Evolutionary conservation across 2,113 vertebrate species (phyloP).

Genomic region (Catagonus wagneri): DNA sequence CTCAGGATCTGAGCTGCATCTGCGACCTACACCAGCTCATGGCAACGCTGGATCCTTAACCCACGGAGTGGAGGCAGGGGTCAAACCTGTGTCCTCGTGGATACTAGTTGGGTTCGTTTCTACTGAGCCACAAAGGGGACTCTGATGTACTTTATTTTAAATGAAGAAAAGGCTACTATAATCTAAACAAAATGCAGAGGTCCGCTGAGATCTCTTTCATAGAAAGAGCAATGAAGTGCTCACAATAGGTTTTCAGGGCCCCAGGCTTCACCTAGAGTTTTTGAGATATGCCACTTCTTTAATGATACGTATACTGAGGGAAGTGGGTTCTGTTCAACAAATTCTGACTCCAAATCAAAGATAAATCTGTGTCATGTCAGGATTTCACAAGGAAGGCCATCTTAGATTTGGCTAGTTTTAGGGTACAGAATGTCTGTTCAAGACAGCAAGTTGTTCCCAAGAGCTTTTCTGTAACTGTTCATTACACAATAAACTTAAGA

Average conservation of each 20-base stretch:
- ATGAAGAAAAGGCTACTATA: neutral
- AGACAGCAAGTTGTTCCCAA: neutral
- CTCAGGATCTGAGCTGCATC: too few species aligned
- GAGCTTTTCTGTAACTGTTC: neutral
- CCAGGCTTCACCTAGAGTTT: neutral
- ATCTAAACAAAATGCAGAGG: neutral
- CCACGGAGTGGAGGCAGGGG: too few species aligned
- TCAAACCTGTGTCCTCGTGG: too few species aligned
- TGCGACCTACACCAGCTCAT: too few species aligned
- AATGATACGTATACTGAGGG: neutral
- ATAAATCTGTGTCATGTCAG: neutral
- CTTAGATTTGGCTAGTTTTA: neutral
- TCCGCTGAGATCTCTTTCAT: neutral
- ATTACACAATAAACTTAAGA: neutral
- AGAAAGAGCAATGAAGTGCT: neutral
- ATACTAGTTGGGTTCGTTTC: too few species aligned
- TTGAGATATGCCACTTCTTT: neutral
- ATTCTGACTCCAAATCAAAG: neutral
- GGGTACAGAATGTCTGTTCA: neutral
- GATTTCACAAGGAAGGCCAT: neutral
- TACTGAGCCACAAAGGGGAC: too few species aligned
- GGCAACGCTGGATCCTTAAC: too few species aligned
- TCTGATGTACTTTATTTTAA: slow-evolving; percentile 12
- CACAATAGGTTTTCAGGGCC: neutral
- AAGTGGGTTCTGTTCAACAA: neutral